These are phyloP conservation scores for Mormyrops attenuatus DNA, from an alignment of 2,797 vertebrate species.

Conservation along the genomic window DNA sequence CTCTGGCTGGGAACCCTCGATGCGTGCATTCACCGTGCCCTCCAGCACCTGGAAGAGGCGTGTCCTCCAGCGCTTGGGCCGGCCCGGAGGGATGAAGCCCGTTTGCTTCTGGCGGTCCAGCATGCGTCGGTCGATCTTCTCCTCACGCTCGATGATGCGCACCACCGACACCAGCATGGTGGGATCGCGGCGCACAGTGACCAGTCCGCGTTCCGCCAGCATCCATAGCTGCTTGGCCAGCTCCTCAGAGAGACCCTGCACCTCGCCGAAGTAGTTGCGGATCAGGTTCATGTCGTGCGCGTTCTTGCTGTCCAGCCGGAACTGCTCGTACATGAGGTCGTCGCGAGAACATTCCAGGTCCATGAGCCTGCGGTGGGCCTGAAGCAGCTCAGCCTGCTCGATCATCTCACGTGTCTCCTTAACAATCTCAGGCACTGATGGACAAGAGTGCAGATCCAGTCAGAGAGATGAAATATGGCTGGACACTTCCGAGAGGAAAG, in stretches of 20 bases:
- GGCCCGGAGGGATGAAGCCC: constrained; percentile 85
- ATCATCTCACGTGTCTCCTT: constrained; percentile 81
- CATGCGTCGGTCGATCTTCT: constrained; percentile 88
- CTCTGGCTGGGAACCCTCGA: constrained; percentile 86
- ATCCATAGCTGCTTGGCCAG: constrained; percentile 94
- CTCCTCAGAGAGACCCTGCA: constrained; percentile 85
- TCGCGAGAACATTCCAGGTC: constrained; percentile 93
- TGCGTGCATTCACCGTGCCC: constrained; percentile 80
- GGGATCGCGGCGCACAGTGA: constrained; percentile 86
- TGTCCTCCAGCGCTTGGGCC: constrained; percentile 91
- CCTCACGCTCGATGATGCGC: constrained; percentile 94
- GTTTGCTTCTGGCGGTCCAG: constrained; percentile 88
- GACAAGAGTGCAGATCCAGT: background rate
- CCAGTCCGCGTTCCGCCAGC: constrained; percentile 85
- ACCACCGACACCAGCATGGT: constrained; percentile 90
- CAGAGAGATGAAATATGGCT: background rate
- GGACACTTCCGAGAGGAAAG: background rate
- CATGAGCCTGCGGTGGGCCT: constrained; percentile 90
- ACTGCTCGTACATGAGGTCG: constrained; percentile 95
- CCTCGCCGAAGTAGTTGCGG: constrained; percentile 81
- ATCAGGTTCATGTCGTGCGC: constrained; percentile 90
- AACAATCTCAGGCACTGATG: constrained; percentile 88
- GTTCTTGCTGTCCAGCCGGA: constrained; percentile 92
- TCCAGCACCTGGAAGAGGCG: constrained; percentile 86
- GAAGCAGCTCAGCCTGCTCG: constrained; percentile 79